Evolutionary conservation across 2,113 vertebrate genomes (phyloP).

Genomic region (Misgurnus anguillicaudatus): DNA sequence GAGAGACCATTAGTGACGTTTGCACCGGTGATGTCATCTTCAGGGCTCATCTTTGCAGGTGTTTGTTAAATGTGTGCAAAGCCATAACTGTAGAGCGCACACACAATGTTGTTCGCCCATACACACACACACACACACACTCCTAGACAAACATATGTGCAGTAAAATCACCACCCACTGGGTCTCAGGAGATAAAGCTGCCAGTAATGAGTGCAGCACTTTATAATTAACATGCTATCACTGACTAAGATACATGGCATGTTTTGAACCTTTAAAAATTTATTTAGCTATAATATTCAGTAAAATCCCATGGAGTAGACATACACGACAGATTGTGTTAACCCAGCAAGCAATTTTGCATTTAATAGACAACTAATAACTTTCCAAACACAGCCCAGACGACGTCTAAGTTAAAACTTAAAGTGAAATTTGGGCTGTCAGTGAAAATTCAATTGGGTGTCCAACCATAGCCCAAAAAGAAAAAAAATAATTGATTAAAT

Average conservation of each 20-base stretch:
- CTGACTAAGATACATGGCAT: neutral
- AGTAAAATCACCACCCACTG: constrained; percentile 17
- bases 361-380: too few species aligned
- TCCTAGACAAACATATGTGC: neutral
- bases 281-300: neutral
- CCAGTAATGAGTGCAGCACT: constrained; percentile 15
- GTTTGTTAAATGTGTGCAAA: constrained; percentile 38
- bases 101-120: neutral
- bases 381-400: too few species aligned
- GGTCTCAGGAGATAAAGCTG: constrained; percentile 12
- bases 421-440: too few species aligned
- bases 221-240: constrained; percentile 4
- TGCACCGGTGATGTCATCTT: constrained; percentile 6
- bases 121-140: neutral
- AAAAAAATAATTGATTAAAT: too few species aligned
- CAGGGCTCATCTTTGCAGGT: constrained; percentile 10
- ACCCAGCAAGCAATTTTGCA: too few species aligned
- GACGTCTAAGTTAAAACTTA: too few species aligned
- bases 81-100: neutral
- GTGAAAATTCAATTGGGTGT: too few species aligned
- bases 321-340: neutral
- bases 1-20: neutral
- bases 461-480: too few species aligned
- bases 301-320: too few species aligned
- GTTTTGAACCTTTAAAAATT: neutral